Base-by-base conservation (phyloP, 2,113 vertebrate genomes). In the Gopherus flavomarginatus region DNA sequence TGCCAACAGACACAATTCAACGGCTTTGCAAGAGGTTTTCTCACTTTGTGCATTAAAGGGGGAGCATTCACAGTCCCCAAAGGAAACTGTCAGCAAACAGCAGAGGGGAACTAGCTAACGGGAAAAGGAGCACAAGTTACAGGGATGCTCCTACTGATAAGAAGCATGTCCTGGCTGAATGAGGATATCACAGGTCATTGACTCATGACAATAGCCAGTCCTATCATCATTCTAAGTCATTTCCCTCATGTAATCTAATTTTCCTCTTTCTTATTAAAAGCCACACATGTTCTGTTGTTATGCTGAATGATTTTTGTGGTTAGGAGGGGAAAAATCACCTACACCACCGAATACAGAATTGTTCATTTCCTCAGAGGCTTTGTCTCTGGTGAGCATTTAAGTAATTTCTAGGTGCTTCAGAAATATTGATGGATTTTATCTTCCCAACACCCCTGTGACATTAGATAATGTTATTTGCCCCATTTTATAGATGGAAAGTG, bases 1-100 rank as follows among this genome's bases (percentile, higher is more conserved):
- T 85, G 57, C 79, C 85, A 79, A 82, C 72, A 79, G n/a, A 47
- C 26, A 6, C 62, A 83, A 38, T 84, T 86, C 53, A 83, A 29
- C 52, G 54, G 7, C 78, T 93, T 89, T 87, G 42, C 85, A 86
- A 26, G 83, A 94, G 57, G 35, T 92, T 95, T 91, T 95, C 94
- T 96, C 87, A 93, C 75, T 53, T 42, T 65, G 42, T 42, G 42
- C 42, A 42, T 42, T 42, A 94, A 90, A 86, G 91, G 26, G 88
- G 27, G 24, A 88, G 42, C 1, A 6, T 54, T 94, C 38, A 81
- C 57, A 31, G 27, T 47, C 42, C 22, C 44, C 22, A 95, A 52
- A 83, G 24, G n/a, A 83, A 65, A 87, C 56, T 75, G 85, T 81
- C 44, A 94, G 89, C 88, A 85, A 91, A 94, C 44, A 44, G 53